Conservation (phyloP, 37 sponge, comb jelly and placozoan species). For the Halisarca cf. caerulea region DNA sequence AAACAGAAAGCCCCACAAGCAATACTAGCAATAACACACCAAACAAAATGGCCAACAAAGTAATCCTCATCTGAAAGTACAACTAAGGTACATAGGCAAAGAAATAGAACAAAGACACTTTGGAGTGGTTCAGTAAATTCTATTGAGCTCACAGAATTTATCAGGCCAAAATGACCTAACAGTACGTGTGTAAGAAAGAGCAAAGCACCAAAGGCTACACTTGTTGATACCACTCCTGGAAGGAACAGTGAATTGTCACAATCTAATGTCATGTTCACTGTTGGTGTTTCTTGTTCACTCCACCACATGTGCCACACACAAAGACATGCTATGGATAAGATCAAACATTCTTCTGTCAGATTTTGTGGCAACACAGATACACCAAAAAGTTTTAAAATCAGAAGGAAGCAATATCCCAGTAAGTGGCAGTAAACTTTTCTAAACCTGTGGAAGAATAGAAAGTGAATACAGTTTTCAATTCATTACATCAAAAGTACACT, state of each 20-base stretch:
- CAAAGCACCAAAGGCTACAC: background rate
- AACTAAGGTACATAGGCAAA: background rate
- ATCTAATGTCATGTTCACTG: background rate
- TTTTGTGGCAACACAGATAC: background rate
- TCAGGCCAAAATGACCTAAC: background rate
- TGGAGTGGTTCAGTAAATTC: background rate
- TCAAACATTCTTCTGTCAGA: background rate
- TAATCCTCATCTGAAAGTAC: background rate
- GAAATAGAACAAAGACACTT: background rate
- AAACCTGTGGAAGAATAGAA: background rate
- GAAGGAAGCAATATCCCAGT: background rate
- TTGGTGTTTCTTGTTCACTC: background rate
- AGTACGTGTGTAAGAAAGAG: background rate
- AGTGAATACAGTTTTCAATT: too few species aligned
- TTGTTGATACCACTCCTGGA: background rate
- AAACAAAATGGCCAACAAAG: background rate
- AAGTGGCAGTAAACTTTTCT: slow-evolving; percentile 1
- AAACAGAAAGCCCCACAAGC: background rate
- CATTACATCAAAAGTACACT: too few species aligned
- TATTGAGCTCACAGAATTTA: background rate
- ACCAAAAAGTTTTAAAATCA: background rate
- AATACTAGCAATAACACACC: background rate
- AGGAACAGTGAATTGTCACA: background rate
- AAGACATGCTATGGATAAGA: background rate
- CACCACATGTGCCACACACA: background rate